phyloP scores from a whole-genome alignment of 1,140 invertebrate genomes.

The Heliconius eleuchia region DNA sequence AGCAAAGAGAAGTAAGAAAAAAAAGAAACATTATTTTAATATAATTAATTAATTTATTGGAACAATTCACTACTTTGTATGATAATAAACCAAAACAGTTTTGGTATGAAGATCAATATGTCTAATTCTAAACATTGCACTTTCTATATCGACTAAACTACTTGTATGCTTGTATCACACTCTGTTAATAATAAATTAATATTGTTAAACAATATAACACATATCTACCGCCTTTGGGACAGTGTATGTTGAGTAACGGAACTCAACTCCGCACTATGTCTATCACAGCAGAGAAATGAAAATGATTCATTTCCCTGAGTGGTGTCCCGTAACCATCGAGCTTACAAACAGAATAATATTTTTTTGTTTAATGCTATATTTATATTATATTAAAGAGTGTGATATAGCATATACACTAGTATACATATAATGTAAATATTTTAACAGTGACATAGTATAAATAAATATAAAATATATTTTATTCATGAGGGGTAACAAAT shows the following conservation, averaged over 20 bases:
- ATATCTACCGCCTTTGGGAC: background rate
- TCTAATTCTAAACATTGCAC: slow-evolving; percentile 75
- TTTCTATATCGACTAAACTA: slow-evolving; percentile 49
- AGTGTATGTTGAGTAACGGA: too few species aligned
- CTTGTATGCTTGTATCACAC: slow-evolving; percentile 30
- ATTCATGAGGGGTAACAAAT: slow-evolving; percentile 30
- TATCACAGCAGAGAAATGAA: too few species aligned
- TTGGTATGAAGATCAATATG: slow-evolving; percentile 66
- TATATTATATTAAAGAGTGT: slow-evolving; percentile 15
- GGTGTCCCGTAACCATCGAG: too few species aligned
- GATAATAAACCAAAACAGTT: slow-evolving; percentile 71
- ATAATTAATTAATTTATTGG: slow-evolving; percentile 65
- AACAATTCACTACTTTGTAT: slow-evolving; percentile 79
- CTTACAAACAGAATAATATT: background rate
- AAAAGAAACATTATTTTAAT: slow-evolving; percentile 21
- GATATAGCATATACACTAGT: slow-evolving; percentile 25
- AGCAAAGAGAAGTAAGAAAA: slow-evolving; percentile 27
- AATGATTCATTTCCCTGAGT: too few species aligned
- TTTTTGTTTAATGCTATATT: background rate
- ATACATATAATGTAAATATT: slow-evolving; percentile 26
- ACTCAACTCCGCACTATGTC: too few species aligned
- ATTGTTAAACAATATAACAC: background rate
- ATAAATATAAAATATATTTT: slow-evolving; percentile 22
- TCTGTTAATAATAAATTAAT: background rate
- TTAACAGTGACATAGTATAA: slow-evolving; percentile 20